phyloP scores from a whole-genome alignment of 2,888 invertebrate genomes.

The Drosophila lacicola region DNA sequence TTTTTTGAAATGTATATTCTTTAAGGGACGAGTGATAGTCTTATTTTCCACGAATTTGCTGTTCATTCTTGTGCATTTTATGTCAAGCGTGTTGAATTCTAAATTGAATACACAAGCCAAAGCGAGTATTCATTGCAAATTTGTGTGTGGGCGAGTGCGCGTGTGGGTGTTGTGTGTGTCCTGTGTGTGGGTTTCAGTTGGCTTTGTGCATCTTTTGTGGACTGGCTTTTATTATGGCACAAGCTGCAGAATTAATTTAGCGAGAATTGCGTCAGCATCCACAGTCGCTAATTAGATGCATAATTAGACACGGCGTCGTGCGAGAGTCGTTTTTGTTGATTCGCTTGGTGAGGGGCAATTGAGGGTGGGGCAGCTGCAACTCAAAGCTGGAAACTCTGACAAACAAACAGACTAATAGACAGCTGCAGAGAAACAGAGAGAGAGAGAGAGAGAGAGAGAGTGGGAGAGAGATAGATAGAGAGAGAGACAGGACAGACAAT shows the following conservation, averaged over 20 bases:
- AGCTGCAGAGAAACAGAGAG: not conserved
- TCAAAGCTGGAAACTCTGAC: slow-evolving; percentile 8
- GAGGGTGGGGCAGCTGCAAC: slow-evolving; percentile 7
- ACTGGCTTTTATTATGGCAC: slow-evolving; percentile 51
- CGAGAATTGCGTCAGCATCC: slow-evolving; percentile 61
- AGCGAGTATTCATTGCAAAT: not conserved
- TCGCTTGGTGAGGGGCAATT: not conserved
- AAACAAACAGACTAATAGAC: not conserved
- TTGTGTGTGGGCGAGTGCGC: not conserved
- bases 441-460: not conserved
- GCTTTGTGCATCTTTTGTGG: slow-evolving; percentile 50
- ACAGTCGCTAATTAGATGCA: slow-evolving; percentile 72
- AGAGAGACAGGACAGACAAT: not conserved
- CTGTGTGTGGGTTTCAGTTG: slow-evolving; percentile 3
- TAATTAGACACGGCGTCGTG: slow-evolving; percentile 61
- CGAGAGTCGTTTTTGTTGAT: slow-evolving; percentile 6
- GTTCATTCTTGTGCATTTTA: slow-evolving; percentile 17
- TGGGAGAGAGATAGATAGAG: no score
- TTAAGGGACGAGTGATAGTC: not conserved
- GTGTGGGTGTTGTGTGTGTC: not conserved
- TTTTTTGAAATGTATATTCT: not conserved
- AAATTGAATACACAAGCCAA: slow-evolving; percentile 32
- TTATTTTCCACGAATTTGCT: not conserved
- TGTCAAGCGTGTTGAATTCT: slow-evolving; percentile 36
- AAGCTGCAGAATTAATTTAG: slow-evolving; percentile 63